Evolutionary conservation across 2,113 vertebrate genomes (phyloP), one percentile per base, ranked within the genome.

Genomic region (Piliocolobus tephrosceles): DNA sequence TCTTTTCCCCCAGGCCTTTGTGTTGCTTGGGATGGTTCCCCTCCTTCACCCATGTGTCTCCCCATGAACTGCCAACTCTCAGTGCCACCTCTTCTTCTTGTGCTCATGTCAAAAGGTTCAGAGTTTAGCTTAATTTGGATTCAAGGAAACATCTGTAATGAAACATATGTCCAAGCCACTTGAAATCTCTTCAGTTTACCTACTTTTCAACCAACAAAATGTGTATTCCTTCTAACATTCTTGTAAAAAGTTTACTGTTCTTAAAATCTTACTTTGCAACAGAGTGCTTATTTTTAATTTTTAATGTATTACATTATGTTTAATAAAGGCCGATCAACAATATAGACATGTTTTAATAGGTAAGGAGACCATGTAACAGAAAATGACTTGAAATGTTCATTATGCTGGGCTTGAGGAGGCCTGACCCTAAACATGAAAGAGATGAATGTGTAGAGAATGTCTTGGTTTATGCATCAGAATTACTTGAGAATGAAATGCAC

Each of bases 401-500:
- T 55, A 50, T 38, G 11, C n/a, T 12, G 14, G 9, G 1, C 81
- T 47, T 70, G 30, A 95, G 66, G 22, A 80, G 68, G 50, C 18
- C 58, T 45, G 50, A 78, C 32, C 18, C 58, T 86, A 61, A 89
- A 95, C 72, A 64, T 93, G 64, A 6, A 92, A 70, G 13, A 94
- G 23, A 35, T 86, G 13, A 88, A 78, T 72, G 4, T 76, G 43
- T 72, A 94, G 50, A 43, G 78, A 78, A 82, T 32, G 88, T 91
- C 73, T 88, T 95, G 61, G 80, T 91, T 96, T 91, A 88, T 73
- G n/a, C 5, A 81, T 57, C 78, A 95, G 52, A 91, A 95, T 88
- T 88, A 89, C 38, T 61, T 91, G 47, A 95, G n/a, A 57, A 94
- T 95, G 50, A 97, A 95, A 88, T 86, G n/a, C 61, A 91, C 85